A percentile compares a stretch with the other conserved stretches of the same genome.
Evolutionary conservation across 2,113 vertebrate species (phyloP).

Genomic region (Channa maculata): DNA sequence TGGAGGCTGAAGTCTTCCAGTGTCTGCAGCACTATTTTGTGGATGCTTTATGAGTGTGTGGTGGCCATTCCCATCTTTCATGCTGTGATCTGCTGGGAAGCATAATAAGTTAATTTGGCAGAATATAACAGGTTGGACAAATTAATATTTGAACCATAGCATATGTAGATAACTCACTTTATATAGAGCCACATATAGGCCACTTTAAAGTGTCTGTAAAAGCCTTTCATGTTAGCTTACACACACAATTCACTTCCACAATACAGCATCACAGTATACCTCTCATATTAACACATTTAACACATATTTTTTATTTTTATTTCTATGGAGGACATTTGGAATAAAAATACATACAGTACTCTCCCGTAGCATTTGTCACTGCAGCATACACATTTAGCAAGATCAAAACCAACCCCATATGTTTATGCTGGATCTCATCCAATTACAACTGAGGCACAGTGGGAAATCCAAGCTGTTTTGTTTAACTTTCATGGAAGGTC

Average conservation of each 20-base stretch:
- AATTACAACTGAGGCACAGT: conserved; percentile 17
- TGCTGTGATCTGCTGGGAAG: too few relatives aligned
- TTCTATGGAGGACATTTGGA: conserved; percentile 16
- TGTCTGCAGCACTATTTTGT: too few relatives aligned
- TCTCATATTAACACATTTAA: not conserved
- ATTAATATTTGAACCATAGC: too few relatives aligned
- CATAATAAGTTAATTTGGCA: too few relatives aligned
- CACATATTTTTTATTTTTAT: not conserved
- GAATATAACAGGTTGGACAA: too few relatives aligned
- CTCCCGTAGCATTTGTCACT: conserved; percentile 11
- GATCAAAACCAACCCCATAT: conserved; percentile 48
- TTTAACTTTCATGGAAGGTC: conserved; percentile 39
- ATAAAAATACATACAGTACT: conserved; percentile 6
- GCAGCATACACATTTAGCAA: conserved; percentile 34
- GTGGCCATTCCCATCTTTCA: too few relatives aligned
- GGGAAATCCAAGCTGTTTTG: conserved; percentile 37
- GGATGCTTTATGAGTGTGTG: too few relatives aligned
- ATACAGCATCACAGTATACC: too few relatives aligned
- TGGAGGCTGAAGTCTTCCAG: too few relatives aligned
- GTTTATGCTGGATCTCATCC: conserved; percentile 45
- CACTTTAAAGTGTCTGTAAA: too few relatives aligned
- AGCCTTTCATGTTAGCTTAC: not conserved
- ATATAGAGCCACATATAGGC: not conserved
- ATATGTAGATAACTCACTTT: not conserved
- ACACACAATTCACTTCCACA: not conserved